A percentile compares a stretch with the other conserved stretches of the same genome.
phyloP scores from a whole-genome alignment of 2,797 vertebrate species.

The Lagodon rhomboides region DNA sequence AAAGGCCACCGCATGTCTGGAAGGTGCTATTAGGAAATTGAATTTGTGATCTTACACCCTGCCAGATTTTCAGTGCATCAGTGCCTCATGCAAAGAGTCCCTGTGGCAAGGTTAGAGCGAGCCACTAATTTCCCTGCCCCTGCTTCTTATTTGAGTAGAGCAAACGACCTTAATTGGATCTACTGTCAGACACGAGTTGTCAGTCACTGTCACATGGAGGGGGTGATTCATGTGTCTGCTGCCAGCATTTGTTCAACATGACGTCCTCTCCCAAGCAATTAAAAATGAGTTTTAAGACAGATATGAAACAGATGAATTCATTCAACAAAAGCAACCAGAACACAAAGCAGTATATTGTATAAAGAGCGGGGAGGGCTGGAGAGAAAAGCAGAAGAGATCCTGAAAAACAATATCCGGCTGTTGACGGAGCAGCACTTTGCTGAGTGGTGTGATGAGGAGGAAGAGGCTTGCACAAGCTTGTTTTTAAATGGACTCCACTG shows the following conservation, averaged over 20 bases:
- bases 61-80: constrained; percentile 17
- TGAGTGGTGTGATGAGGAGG: constrained; percentile 64
- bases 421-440: constrained; percentile 70
- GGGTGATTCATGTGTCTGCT: constrained; percentile 16
- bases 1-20: background rate
- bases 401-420: constrained; percentile 61
- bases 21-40: background rate
- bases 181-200: constrained; percentile 21
- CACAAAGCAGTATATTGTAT: background rate
- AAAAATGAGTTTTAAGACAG: background rate
- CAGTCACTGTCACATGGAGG: constrained; percentile 49
- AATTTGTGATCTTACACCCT: constrained; percentile 3
- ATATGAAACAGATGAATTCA: background rate
- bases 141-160: constrained; percentile 19
- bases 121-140: constrained; percentile 18
- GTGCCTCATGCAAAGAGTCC: constrained; percentile 19
- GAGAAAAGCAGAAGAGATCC: background rate
- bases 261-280: constrained; percentile 11
- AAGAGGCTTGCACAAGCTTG: constrained; percentile 62
- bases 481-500: constrained; percentile 73
- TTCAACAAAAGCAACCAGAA: background rate
- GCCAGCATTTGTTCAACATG: constrained; percentile 8
- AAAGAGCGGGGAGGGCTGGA: background rate
- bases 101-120: constrained; percentile 36
- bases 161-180: constrained; percentile 28